phyloP scores from a whole-genome alignment of 2,888 invertebrate genomes.

The Zygaena filipendulae region DNA sequence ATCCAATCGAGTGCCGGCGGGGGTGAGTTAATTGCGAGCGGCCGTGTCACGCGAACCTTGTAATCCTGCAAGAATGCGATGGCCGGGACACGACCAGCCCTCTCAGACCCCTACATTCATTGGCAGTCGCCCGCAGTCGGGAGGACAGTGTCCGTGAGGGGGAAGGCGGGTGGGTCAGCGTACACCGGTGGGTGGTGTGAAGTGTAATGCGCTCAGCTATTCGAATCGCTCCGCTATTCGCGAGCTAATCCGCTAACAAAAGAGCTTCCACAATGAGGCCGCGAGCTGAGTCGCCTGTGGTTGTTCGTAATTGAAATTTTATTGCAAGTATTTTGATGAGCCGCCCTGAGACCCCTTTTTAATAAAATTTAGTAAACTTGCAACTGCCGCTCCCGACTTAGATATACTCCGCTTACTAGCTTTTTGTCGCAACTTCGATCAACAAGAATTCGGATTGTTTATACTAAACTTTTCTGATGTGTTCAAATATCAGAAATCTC shows the following conservation, averaged over 20 bases:
- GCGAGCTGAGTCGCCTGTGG: slow-evolving; percentile 14
- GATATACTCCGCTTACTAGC: no score
- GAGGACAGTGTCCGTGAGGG: no score
- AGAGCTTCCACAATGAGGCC: slow-evolving; percentile 21
- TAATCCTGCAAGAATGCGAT: slow-evolving; percentile 25
- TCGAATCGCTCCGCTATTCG: slow-evolving; percentile 23
- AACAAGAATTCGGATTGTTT: no score
- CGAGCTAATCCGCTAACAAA: slow-evolving; percentile 26
- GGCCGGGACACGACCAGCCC: slow-evolving; percentile 13
- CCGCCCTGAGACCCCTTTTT: no score
- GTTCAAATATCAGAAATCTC: no score
- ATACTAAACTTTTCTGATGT: no score
- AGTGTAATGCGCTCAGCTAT: slow-evolving; percentile 38
- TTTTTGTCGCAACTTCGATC: no score
- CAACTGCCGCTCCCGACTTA: no score
- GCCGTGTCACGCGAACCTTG: slow-evolving; percentile 22
- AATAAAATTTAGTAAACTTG: no score
- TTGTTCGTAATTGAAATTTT: slow-evolving; percentile 22
- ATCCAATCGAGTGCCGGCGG: slow-evolving; percentile 18
- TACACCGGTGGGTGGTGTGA: slow-evolving; percentile 38
- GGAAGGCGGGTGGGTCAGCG: slow-evolving; percentile 9
- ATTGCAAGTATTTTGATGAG: slow-evolving; percentile 14
- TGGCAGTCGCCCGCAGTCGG: no score
- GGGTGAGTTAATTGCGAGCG: slow-evolving; percentile 24
- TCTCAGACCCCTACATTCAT: slow-evolving; percentile 9